phyloP scores from a whole-genome alignment of 2,888 invertebrate genomes.

The Scrobipalpa atriplicella region DNA sequence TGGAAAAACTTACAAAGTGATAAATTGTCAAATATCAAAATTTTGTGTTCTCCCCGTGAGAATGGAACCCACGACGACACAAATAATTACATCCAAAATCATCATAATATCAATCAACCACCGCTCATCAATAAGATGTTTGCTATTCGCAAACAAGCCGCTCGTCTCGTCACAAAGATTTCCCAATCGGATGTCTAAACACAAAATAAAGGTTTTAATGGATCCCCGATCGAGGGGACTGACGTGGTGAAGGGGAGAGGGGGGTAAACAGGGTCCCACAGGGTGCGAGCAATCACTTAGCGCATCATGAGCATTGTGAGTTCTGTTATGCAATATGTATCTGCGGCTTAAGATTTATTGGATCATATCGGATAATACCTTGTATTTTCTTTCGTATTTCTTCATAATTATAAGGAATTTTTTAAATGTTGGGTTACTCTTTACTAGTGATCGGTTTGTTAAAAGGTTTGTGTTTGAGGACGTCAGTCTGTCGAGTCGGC shows the following conservation, averaged over 20 bases:
- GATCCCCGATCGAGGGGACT: slow-evolving; percentile 31
- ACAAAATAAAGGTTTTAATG: slow-evolving; percentile 33
- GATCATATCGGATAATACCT: not conserved
- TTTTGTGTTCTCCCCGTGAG: too few species aligned
- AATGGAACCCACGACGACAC: too few species aligned
- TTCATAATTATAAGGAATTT: not conserved
- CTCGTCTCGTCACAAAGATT: slow-evolving; percentile 27
- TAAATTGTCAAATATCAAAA: too few species aligned
- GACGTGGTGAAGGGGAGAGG: not conserved
- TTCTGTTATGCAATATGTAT: slow-evolving; percentile 9
- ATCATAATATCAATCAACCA: not conserved
- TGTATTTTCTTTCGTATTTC: not conserved
- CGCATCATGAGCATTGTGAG: slow-evolving; percentile 24
- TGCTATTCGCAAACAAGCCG: not conserved
- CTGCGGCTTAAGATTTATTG: not conserved
- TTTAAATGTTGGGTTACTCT: not conserved
- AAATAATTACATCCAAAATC: not conserved
- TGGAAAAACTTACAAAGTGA: too few species aligned
- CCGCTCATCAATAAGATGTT: not conserved
- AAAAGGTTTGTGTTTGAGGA: too few species aligned
- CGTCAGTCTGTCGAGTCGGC: too few species aligned
- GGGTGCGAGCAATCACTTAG: slow-evolving; percentile 37
- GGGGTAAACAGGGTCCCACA: slow-evolving; percentile 1
- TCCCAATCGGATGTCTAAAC: slow-evolving; percentile 31
- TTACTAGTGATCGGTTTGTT: too few species aligned